Base-by-base conservation (phyloP, 2,113 vertebrate genomes). In the Microcebus ravelobensis region DNA sequence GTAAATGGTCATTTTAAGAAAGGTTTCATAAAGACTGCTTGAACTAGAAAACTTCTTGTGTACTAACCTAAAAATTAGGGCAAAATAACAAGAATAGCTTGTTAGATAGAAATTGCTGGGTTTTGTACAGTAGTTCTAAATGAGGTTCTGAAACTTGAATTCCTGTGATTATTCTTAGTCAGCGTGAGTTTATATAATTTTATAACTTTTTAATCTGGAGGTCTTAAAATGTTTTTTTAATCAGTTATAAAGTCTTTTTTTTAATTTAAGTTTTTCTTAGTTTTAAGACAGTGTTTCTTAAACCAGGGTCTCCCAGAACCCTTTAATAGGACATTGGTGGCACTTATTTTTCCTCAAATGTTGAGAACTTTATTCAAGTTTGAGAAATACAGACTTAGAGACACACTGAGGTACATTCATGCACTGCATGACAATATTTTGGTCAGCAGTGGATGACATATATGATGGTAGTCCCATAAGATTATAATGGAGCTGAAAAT, bases 261-360 rank as follows among this genome's bases (percentile, higher is more conserved):
- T 7, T 29, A 48, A 48, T 12, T 29, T 70, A 48, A 48, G 42
- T 74, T 74, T 55, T 77, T 63, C 18, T 79, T 79, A 39, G 25
- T 81, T 65, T 68, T 80, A 93, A 74, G 42, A n/a, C 27, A 39
- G 4, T 83, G n/a, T 74, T 97, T 90, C n/a, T 97, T 42, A 87
- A 92, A 74, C 15, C 23, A 74, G 50, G 2, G 48, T 31, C 5
- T 13, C 11, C 4, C 1, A 74, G 71, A 89, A 88, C 39, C 17
- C 34, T 84, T 76, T 63, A 82, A 27, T 79, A 74, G 87, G 65
- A 81, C 8, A n/a, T 61, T 84, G 14, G 59, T 91, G 61, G 21
- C 82, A n/a, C 50, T 76, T 74, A 20, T 55, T 68, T 91, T 88
- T 55, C 52, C 59, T 85, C 45, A 71, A 57, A 21, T 17, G 70